Evolutionary conservation across 2,113 vertebrate species (phyloP).

Genomic region (Laterallus jamaicensis): DNA sequence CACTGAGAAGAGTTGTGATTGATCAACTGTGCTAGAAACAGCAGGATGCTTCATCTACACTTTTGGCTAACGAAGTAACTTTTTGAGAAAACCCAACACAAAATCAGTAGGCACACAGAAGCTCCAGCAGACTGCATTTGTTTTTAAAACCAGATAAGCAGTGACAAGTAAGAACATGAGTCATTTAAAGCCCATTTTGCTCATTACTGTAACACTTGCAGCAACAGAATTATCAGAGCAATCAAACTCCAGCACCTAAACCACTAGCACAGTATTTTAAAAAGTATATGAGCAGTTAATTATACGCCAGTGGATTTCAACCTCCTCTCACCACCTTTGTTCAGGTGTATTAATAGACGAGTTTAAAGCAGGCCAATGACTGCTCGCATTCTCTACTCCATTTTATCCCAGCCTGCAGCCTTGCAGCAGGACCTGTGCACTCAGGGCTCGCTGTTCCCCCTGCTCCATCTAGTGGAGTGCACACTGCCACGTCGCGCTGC

Average conservation of each 20-base stretch:
- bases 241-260: not conserved
- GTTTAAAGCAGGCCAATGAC: not conserved
- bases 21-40: not conserved
- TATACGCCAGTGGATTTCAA: not conserved
- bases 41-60: not conserved
- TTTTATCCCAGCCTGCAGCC: not conserved
- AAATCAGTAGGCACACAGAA: not conserved
- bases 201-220: not conserved
- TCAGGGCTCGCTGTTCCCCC: not conserved
- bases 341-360: not conserved
- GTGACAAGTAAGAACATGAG: not conserved
- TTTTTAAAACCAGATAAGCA: not conserved
- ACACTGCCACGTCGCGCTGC: not conserved
- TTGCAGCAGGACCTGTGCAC: not conserved
- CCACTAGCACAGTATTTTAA: not conserved
- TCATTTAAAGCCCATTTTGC: not conserved
- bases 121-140: not conserved
- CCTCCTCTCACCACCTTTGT: not conserved
- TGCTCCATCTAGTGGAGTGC: slow-evolving; percentile 63
- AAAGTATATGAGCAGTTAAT: not conserved
- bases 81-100: not conserved
- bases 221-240: not conserved
- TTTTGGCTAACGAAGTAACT: not conserved
- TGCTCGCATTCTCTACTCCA: slow-evolving; percentile 8
- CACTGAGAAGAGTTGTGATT: not conserved